These are phyloP conservation scores for Eulacestoma nigropectus DNA, from an alignment of 2,113 vertebrate species.

Conservation along the genomic window DNA sequence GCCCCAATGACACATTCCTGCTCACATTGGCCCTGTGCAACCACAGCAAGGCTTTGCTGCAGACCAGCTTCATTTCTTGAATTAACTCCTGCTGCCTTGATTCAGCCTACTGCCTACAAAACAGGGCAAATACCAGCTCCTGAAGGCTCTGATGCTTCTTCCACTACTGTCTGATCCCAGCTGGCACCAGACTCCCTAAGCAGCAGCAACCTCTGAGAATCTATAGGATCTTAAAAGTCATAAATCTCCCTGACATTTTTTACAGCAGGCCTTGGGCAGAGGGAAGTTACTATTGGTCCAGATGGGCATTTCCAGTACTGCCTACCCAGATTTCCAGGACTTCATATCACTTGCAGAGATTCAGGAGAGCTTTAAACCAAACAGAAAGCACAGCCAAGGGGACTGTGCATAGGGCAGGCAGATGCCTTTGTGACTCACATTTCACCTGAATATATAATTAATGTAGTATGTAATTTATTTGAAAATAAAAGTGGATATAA, in stretches of 20 bases:
- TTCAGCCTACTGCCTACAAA: not conserved
- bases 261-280: not conserved
- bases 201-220: not conserved
- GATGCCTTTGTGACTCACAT: not conserved
- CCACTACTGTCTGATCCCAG: not conserved
- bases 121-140: not conserved
- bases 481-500: constrained; percentile 8
- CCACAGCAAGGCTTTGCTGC: not conserved
- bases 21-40: not conserved
- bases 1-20: not conserved
- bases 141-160: not conserved
- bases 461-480: not conserved
- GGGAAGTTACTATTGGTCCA: not conserved
- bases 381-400: not conserved
- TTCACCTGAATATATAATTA: constrained; percentile 34
- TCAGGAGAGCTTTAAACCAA: not conserved
- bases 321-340: not conserved
- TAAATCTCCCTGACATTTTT: not conserved
- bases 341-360: not conserved
- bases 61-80: not conserved
- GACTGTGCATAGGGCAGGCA: not conserved
- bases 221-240: not conserved
- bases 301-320: not conserved
- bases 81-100: not conserved
- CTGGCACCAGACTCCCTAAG: not conserved